Percentiles rank a stretch among this genome's conserved stretches.
Conservation (phyloP, 2,113 vertebrate species). For the Hippocampus mohnikei region DNA sequence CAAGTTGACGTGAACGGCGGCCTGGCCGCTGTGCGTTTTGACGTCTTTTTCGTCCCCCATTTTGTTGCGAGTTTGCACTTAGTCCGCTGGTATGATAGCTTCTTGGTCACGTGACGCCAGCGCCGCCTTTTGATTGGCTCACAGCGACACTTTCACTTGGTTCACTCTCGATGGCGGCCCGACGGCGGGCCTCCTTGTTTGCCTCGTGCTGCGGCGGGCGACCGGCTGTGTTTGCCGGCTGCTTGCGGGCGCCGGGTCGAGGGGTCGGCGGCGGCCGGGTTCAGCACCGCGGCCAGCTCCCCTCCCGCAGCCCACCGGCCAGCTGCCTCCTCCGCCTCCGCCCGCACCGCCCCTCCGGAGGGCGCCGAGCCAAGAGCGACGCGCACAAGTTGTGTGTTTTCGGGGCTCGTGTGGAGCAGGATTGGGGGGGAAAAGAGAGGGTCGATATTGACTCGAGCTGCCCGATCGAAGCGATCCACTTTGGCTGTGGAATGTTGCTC, state of each 20-base stretch:
- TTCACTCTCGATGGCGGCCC: slow-evolving; percentile 13
- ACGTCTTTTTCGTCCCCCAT: slow-evolving; percentile 21
- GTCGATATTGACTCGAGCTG: slow-evolving; percentile 5
- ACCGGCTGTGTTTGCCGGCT: not conserved
- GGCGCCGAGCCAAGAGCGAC: slow-evolving; percentile 50
- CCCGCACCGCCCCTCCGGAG: slow-evolving; percentile 36
- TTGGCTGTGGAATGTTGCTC: slow-evolving; percentile 72
- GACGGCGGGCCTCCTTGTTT: not conserved
- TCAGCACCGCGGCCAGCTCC: slow-evolving; percentile 70
- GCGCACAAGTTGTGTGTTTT: slow-evolving; percentile 32
- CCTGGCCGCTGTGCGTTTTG: not conserved
- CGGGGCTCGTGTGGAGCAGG: not conserved
- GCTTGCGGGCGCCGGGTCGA: slow-evolving; percentile 5
- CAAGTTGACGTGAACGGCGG: not conserved
- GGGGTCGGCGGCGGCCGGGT: slow-evolving; percentile 24
- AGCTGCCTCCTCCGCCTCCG: not conserved
- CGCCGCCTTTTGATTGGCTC: slow-evolving; percentile 73
- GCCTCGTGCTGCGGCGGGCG: slow-evolving; percentile 12
- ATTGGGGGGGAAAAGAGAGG: not conserved
- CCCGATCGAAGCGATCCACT: slow-evolving; percentile 45
- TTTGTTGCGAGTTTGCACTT: slow-evolving; percentile 60
- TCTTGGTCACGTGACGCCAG: slow-evolving; percentile 78
- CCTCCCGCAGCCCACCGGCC: slow-evolving; percentile 40
- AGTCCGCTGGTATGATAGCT: slow-evolving; percentile 63
- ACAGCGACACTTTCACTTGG: slow-evolving; percentile 73